Base-by-base conservation (phyloP, 2,888 invertebrate genomes). In the Eupithecia tripunctaria region DNA sequence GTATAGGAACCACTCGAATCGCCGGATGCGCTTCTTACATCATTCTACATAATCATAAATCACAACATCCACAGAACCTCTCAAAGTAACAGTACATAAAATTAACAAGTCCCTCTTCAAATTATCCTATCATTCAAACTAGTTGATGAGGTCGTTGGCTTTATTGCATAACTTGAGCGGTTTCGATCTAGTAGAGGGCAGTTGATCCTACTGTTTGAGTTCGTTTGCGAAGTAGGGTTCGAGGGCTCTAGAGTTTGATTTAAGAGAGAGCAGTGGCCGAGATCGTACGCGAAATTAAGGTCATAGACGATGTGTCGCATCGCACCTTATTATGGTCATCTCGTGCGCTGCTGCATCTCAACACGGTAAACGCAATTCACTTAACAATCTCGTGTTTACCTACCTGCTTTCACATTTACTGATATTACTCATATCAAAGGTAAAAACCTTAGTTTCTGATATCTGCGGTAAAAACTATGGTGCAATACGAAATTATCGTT, bases 261-360 rank as follows among this genome's bases (percentile, higher is more conserved):
- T 93, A 89, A 94, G 93, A 93, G 93, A 94, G 93, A 94, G 92
- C 89, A 92, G 88, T 82, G 90, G 82, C 93, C 91, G 86, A 91
- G 91, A 91, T 92, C 84, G 86, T 85, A 79, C 76, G 79, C 79
- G 86, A 87, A 90, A 94, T 94, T 94, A 94, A 88, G 94, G 93
- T 89, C 93, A 91, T 87, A 92, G 85, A 88, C 89, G 84, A 88
- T 88, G 86, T 86, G 87, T 86, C 88, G 86, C 64, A 64, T 64
- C 36, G 38, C 85, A 83, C 72, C 76, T 79, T 77, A 78, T 79
- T 77, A 78, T 79, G 80, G 67, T 47, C 75, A 69, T 74, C 75
- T 69, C 69, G 64, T 60, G 75, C 51, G 72, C 73, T 71, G 67
- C 77, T 76, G 71, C 76, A 74, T 75, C 70, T 70, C 67, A 68